Conservation (phyloP, 1,140 invertebrate genomes). For the Caerostris darwini region DNA sequence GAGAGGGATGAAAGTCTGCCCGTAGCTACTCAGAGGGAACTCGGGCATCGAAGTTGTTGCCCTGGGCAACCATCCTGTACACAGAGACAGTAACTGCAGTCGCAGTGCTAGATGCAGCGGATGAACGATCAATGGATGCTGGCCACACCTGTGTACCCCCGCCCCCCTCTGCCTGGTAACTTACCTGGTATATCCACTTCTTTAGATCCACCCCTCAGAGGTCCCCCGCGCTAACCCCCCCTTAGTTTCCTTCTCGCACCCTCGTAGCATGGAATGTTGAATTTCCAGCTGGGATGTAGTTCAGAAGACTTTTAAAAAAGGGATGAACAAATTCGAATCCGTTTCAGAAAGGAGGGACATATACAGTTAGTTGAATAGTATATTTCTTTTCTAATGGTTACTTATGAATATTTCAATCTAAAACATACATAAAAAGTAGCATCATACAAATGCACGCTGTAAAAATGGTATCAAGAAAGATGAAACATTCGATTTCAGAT, state of each 20-base stretch:
- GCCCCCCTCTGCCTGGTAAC: neutral
- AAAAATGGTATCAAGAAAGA: too few species aligned
- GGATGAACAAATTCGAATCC: too few species aligned
- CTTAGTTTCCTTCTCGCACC: neutral
- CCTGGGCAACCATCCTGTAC: conserved; percentile 46
- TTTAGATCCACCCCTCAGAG: neutral
- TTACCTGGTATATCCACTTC: neutral
- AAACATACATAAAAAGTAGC: too few species aligned
- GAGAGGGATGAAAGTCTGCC: neutral
- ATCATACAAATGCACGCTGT: too few species aligned
- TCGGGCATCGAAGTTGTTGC: conserved; percentile 32
- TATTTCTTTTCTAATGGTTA: too few species aligned
- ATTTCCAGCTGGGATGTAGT: neutral
- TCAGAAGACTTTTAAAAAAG: too few species aligned
- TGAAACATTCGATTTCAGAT: too few species aligned
- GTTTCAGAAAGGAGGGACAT: too few species aligned
- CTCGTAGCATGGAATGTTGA: neutral
- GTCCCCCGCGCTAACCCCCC: neutral
- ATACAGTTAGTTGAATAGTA: too few species aligned
- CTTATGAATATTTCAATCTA: too few species aligned
- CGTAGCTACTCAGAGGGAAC: neutral
- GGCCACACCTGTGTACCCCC: conserved; percentile 39
- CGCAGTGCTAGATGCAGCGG: conserved; percentile 38
- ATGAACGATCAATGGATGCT: conserved; percentile 53
- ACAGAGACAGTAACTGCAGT: conserved; percentile 54